These are phyloP conservation scores for Phenganax subtilis DNA, from an alignment of 92 coral and sea anemone species.

Conservation along the genomic window DNA sequence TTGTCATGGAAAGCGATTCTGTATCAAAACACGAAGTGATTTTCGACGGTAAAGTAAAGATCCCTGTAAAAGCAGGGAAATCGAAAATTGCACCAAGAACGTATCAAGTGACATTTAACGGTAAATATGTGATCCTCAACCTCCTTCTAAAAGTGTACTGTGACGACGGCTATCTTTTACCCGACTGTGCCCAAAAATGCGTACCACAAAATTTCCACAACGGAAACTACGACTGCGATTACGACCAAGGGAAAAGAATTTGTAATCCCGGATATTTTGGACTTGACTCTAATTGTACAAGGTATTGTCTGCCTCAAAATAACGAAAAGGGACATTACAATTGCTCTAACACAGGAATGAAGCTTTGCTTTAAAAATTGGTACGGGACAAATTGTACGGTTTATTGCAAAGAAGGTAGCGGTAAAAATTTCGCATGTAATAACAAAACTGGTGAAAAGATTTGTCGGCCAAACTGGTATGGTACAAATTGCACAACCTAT, in stretches of 20 bases:
- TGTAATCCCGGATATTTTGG: slow-evolving; percentile 47
- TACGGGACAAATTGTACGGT: slow-evolving; percentile 45
- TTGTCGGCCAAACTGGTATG: slow-evolving; percentile 47
- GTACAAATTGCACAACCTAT: slow-evolving; percentile 35
- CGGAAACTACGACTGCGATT: slow-evolving; percentile 48
- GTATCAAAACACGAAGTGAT: background rate
- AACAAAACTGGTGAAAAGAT: slow-evolving; percentile 37
- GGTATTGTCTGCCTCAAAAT: slow-evolving; percentile 41
- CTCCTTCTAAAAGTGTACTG: background rate
- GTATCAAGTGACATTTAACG: background rate
- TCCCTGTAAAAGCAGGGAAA: background rate
- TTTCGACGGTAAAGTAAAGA: background rate
- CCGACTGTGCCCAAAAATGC: slow-evolving; percentile 10
- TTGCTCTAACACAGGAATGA: slow-evolving; percentile 43
- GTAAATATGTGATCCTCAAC: background rate
- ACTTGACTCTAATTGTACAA: slow-evolving; percentile 31
- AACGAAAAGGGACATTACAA: slow-evolving; percentile 42
- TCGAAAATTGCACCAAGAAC: background rate
- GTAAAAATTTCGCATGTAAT: slow-evolving; percentile 32
- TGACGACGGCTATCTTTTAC: slow-evolving; percentile 11
- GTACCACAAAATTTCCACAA: slow-evolving; percentile 12
- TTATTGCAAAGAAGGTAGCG: slow-evolving; percentile 33
- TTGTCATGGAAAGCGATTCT: background rate
- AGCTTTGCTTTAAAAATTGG: slow-evolving; percentile 48
- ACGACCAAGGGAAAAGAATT: slow-evolving; percentile 25